Evolutionary conservation across 2,888 invertebrate species (phyloP), one percentile per base, ranked within the genome.

Genomic region (Eustalomyia histrio): DNA sequence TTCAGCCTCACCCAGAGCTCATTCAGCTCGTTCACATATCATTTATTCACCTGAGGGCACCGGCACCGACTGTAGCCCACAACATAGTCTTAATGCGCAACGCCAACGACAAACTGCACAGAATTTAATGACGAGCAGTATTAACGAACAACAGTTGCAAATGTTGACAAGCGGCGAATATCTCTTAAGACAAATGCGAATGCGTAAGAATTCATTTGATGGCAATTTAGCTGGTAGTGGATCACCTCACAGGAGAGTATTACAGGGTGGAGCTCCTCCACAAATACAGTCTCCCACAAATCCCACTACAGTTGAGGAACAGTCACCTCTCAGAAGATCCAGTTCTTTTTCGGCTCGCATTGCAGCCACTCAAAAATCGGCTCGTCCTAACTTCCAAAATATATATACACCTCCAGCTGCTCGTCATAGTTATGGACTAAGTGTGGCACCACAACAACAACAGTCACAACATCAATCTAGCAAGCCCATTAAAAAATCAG

Each of bases 291-390:
- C 81, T 39, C 76, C 82, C 29, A 80, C 72, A 33, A 84, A 79
- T 57, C 67, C 75, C 9, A 78, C 79, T 21, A 68, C 68, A 53
- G 35, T 67, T 24, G 61, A 79, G 18, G 81, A 83, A 58, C 80
- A 85, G 57, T 84, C 84, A 43, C 91, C 93, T n/a, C 93, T 95
- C 76, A 92, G 93, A 85, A 92, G 95, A 18, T 95, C 94, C 4
- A 94, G 94, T 86, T 94, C 94, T 10, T 95, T 94, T 86, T 93
- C 86, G 90, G 91, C 84, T 90, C 90, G 85, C 91, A 91, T 84
- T 21, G 85, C 84, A 18, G 84, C 83, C 9, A 80, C 74, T 50
- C 80, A 81, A 57, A 80, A 76, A 50, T 71, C 75, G 3, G 86
- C 86, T 17, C 86, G 88, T 53, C 89, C 89, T 14, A 87, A 88